Evolutionary conservation across 2,888 invertebrate species (phyloP), one percentile per base, ranked within the genome.

Genomic region (Leuctra nigra): DNA sequence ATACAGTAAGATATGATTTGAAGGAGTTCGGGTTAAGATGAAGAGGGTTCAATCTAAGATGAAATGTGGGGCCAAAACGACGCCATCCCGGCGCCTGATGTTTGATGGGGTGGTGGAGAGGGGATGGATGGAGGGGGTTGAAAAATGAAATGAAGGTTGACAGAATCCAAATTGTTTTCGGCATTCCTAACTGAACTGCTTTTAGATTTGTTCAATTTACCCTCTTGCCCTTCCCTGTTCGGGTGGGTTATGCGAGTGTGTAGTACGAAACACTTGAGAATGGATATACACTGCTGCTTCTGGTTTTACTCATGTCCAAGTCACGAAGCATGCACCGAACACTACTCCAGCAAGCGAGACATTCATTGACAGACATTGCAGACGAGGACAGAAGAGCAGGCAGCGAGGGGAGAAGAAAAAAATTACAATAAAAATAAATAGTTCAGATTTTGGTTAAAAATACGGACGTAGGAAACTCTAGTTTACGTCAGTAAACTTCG

Each of bases 91-190:
- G n/a, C 47, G 22, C 25, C 47, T 47, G 14, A 47, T 47, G 47
- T 47, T 24, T 47, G 11, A 25, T 47, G n/a, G 36, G 16, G 4
- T n/a, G 36, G 16, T n/a, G 36, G 36, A 16, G 13, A 11, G 47
- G 47, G 47, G 18, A 20, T 4, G 41, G 13, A 14, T 6, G 14
- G 14, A 24, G 13, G 55, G 22, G 36, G 36, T 38, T 46, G 54
- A 57, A 39, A 59, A 59, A 59, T 54, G 57, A 57, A 59, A 59
- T 53, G 50, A 59, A 52, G 50, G 59, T 52, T 55, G 57, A 59
- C 56, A 59, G 59, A 57, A 54, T 57, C 52, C 25, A 59, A 57
- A 57, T 54, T 57, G 54, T 57, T 57, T 14, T 57, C 54, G 36
- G 50, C 56, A 56, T 56, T 56, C 56, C 35, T 24, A 20, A n/a